Percentiles rank a stretch among this genome's conserved stretches.
Evolutionary conservation across 2,888 invertebrate genomes (phyloP).

Genomic region (Amphipyra berbera): DNA sequence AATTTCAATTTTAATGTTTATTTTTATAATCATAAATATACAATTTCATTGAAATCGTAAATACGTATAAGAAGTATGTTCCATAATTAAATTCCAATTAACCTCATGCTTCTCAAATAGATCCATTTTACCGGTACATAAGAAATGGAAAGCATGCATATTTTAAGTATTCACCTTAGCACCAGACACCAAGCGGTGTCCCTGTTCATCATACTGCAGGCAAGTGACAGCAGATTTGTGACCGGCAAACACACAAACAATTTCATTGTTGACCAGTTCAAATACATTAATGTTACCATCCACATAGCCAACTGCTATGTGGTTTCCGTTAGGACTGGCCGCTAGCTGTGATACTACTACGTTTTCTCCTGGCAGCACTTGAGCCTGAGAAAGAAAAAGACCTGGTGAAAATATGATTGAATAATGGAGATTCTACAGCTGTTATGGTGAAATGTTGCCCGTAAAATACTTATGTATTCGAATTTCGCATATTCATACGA

Average conservation of each 20-base stretch:
- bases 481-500: neutral
- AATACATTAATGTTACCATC: conserved; percentile 97
- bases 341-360: conserved; percentile 94
- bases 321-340: conserved; percentile 93
- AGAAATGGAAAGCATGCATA: no score
- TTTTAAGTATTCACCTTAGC: conserved; percentile 91
- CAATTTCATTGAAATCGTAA: no score
- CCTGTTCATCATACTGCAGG: conserved; percentile 95
- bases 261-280: conserved; percentile 93
- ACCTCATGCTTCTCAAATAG: no score
- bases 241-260: conserved; percentile 93
- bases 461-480: no score
- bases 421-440: no score
- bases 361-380: conserved; percentile 95
- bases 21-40: no score
- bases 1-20: no score
- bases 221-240: conserved; percentile 96
- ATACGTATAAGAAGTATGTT: no score
- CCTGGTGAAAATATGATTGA: no score
- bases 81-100: no score
- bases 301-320: conserved; percentile 97
- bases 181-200: conserved; percentile 96
- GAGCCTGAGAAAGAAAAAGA: conserved; percentile 87
- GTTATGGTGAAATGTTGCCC: no score
- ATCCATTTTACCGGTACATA: no score